These are phyloP conservation scores for Hiodon alosoides DNA, from an alignment of 2,113 vertebrate genomes.

Conservation along the genomic window DNA sequence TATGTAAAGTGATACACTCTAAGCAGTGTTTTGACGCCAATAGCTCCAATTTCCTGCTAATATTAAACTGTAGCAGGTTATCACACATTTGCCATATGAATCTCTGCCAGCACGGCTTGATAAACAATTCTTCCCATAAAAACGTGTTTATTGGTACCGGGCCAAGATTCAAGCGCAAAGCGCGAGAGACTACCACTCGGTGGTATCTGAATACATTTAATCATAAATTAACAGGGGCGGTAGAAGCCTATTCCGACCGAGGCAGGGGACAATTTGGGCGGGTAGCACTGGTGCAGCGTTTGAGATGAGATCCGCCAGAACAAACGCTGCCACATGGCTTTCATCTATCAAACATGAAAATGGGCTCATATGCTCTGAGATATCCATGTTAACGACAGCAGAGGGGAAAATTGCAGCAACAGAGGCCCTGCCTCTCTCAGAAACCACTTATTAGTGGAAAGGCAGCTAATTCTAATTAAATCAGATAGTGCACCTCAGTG, in stretches of 20 bases:
- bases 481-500: background rate
- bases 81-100: no score
- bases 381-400: background rate
- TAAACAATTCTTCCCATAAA: no score
- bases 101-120: no score
- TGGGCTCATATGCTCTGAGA: background rate
- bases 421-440: background rate
- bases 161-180: no score
- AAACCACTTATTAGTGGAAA: conserved; percentile 8
- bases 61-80: no score
- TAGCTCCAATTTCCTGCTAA: no score
- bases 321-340: background rate
- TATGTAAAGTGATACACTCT: no score
- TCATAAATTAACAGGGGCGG: background rate
- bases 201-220: conserved; percentile 3
- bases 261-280: background rate
- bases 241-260: background rate
- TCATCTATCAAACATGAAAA: background rate
- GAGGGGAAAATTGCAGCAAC: background rate
- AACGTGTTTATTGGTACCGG: no score
- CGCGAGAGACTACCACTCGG: no score
- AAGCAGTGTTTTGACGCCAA: no score
- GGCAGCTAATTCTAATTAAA: conserved; percentile 17
- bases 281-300: background rate
- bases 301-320: background rate